Conservation (phyloP, 2,113 vertebrate genomes). For the Noctilio leporinus region DNA sequence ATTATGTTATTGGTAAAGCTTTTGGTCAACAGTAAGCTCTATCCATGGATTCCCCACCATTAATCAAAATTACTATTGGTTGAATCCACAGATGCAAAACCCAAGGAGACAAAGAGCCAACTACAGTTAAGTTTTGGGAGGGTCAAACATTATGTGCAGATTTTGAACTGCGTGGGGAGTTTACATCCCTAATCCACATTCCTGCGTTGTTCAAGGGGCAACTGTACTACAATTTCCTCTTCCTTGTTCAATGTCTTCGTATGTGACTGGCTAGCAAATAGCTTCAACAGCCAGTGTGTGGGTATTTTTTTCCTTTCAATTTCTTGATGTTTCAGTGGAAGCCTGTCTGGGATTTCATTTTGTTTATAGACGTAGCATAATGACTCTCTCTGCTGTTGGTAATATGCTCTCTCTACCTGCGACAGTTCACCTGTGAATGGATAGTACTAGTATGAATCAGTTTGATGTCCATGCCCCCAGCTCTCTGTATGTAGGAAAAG, state of each 20-base stretch:
- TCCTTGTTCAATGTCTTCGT: background rate
- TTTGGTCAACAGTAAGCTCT: background rate
- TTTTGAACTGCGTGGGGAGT: background rate
- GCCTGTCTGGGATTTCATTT: conserved; percentile 38
- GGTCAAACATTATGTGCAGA: background rate
- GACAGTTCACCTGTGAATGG: background rate
- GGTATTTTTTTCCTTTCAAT: conserved; percentile 34
- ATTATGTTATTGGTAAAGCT: background rate
- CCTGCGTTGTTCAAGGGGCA: background rate
- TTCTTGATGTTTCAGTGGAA: conserved; percentile 32
- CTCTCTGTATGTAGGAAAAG: background rate
- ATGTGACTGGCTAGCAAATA: background rate
- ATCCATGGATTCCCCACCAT: background rate
- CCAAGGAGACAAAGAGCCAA: background rate
- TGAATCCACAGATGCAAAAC: background rate
- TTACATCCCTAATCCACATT: too few relatives aligned
- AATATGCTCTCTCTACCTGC: background rate
- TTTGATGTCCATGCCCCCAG: background rate
- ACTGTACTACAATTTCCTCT: background rate
- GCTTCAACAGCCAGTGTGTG: background rate
- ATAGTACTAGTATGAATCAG: background rate
- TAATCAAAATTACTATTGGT: background rate
- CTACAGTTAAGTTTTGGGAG: background rate
- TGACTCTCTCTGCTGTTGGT: background rate
- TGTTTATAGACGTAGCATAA: conserved; percentile 12